Base-by-base conservation (phyloP, 2,888 invertebrate genomes). In the Oxystoma pomonae region DNA sequence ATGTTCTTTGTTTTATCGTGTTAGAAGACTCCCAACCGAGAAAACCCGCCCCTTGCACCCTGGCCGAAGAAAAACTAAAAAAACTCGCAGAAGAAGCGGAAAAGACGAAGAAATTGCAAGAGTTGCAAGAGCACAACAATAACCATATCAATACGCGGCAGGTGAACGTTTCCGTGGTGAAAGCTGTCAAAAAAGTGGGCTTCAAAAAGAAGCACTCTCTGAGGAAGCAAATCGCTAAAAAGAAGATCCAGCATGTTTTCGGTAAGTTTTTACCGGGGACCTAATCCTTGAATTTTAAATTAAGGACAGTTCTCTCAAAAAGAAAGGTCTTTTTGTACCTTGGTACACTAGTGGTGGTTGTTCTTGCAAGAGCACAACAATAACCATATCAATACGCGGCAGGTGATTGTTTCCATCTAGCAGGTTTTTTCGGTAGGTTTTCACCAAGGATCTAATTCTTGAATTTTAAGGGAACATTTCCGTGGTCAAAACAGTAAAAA, bases 191-290 rank as follows among this genome's bases (percentile, higher is more conserved):
- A 78, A 81, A 75, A 77, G 75, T 66, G 72, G 78, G 63, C 77
- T 77, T 67, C 76, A 82, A 73, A 78, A 82, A 69, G 77, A 82
- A 72, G 75, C 78, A 69, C 76, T 75, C 62, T 76, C 77, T 72
- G 76, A 81, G 62, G 77, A 80, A 72, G 76, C 79, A 59, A 75
- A 76, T 76, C 73, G 78, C 12, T 74, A 80, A 69, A 77, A 81
- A 73, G 76, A 82, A 73, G 76, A 77, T 71, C 17, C 70, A 69
- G 60, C 52, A 66, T 55, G 69, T 70, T 52, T 58, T 72, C 59
- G 66, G 67, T 12, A 65, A 59, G 5, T 56, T 64, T n/a, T n/a
- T n/a, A n/a, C n/a, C n/a, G n/a, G n/a, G n/a, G n/a, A n/a, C n/a
- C n/a, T n/a, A n/a, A n/a, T n/a, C n/a, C n/a, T n/a, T n/a, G n/a